Evolutionary conservation across 1,140 invertebrate species (phyloP).

Genomic region (Drosophila lini): DNA sequence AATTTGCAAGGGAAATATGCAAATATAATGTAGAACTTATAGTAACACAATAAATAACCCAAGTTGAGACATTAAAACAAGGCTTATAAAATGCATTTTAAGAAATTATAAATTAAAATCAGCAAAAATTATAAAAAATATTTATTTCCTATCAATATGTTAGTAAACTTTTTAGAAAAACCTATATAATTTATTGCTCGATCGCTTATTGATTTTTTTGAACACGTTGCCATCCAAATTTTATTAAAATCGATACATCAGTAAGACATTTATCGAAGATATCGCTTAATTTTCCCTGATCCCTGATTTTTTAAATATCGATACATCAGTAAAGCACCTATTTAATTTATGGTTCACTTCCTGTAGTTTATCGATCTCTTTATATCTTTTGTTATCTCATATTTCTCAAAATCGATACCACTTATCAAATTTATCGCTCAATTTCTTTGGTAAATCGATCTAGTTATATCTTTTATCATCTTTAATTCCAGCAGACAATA

Average conservation of each 20-base stretch:
- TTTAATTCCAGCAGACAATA: not conserved
- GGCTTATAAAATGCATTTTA: not conserved
- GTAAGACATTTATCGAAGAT: no score
- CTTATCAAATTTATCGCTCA: not conserved
- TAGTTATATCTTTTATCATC: not conserved
- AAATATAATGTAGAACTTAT: not conserved
- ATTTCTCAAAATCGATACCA: not conserved
- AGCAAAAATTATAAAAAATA: no score
- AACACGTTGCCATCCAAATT: no score
- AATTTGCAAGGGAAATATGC: not conserved
- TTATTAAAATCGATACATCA: no score
- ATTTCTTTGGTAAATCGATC: not conserved
- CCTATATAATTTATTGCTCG: not conserved
- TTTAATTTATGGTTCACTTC: no score
- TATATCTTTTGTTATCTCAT: no score
- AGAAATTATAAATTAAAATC: not conserved
- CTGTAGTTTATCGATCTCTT: no score
- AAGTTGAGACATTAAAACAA: not conserved
- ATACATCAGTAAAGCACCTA: not conserved
- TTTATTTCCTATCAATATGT: no score
- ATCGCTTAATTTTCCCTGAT: no score
- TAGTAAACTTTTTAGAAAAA: not conserved
- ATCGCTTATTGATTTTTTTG: not conserved
- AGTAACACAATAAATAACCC: not conserved
- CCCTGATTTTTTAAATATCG: no score